Percentiles rank a stretch among this genome's conserved stretches.
phyloP scores from a whole-genome alignment of 2,797 vertebrate species.

The Hybognathus amarus region DNA sequence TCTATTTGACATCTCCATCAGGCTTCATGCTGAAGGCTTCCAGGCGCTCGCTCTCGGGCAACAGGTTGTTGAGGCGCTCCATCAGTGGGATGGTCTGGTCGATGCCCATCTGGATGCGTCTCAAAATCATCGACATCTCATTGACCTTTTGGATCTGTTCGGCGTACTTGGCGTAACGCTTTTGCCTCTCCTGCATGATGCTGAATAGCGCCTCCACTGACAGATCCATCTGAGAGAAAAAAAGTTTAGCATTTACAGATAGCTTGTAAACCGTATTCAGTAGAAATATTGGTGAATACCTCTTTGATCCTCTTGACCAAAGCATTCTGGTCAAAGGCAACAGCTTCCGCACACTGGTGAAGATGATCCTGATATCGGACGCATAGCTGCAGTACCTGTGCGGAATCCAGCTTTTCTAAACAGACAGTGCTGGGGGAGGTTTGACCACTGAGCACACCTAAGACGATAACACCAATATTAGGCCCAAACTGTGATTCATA shows the following conservation, averaged over 20 bases:
- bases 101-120: constrained; percentile 98
- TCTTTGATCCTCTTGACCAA: constrained; percentile 73
- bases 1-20: constrained; percentile 76
- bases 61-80: constrained; percentile 94
- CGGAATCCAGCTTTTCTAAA: constrained; percentile 89
- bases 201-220: constrained; percentile 94
- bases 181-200: constrained; percentile 98
- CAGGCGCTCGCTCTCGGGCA: constrained; percentile 91
- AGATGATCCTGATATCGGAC: constrained; percentile 94
- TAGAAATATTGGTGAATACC: constrained; percentile 44
- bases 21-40: constrained; percentile 95
- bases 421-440: constrained; percentile 87
- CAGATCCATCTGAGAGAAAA: constrained; percentile 87
- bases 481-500: background rate
- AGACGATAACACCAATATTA: background rate
- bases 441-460: constrained; percentile 94
- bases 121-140: constrained; percentile 97
- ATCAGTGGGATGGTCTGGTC: constrained; percentile 96
- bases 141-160: constrained; percentile 99
- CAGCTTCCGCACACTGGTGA: constrained; percentile 95
- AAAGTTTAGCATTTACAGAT: background rate
- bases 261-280: background rate
- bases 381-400: constrained; percentile 94
- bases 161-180: constrained; percentile 95
- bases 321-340: constrained; percentile 97